phyloP scores from a whole-genome alignment of 2,888 invertebrate species.

The Hymenopus coronatus region DNA sequence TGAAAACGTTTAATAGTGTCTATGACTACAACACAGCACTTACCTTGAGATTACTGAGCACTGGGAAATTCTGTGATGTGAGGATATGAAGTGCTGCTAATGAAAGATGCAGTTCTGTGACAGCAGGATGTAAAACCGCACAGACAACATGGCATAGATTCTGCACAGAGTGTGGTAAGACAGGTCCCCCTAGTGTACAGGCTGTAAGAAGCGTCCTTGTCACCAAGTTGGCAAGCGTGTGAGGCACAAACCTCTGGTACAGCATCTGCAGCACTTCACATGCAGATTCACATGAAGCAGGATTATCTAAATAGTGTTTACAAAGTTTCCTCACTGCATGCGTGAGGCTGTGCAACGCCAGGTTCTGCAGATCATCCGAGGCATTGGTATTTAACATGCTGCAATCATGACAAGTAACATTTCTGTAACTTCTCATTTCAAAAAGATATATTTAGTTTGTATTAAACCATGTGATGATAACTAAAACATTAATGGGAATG shows the following conservation, averaged over 20 bases:
- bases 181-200: no score
- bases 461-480: no score
- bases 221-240: background rate
- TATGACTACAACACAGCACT: background rate
- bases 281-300: background rate
- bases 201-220: background rate
- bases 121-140: background rate
- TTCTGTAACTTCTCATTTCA: background rate
- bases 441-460: background rate
- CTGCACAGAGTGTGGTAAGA: background rate
- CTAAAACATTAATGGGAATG: no score
- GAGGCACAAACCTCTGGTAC: background rate
- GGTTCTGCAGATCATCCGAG: background rate
- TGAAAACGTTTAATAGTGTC: no score
- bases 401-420: background rate
- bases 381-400: background rate
- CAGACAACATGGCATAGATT: background rate
- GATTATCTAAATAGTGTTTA: background rate
- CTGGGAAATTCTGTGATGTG: background rate
- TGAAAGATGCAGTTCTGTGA: background rate
- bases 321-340: background rate
- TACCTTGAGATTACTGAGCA: background rate
- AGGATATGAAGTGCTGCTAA: background rate
- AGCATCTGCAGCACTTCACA: background rate
- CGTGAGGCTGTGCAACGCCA: background rate